A percentile compares a stretch with the other conserved stretches of the same genome.
Conservation (phyloP, 2,797 vertebrate genomes). For the Lutra lutra region DNA sequence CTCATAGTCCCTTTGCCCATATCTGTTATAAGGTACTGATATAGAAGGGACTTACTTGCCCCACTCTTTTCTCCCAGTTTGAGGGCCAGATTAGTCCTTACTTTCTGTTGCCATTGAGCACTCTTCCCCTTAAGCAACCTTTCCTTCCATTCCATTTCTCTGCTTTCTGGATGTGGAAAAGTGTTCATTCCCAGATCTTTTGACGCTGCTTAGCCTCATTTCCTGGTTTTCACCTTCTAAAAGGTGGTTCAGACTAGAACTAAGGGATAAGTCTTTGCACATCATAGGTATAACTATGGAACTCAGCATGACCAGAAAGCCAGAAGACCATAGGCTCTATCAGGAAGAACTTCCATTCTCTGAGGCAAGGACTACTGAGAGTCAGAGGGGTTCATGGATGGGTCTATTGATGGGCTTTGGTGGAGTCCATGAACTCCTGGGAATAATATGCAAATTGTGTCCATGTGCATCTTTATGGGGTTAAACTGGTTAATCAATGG, state of each 20-base stretch:
- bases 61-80: not conserved
- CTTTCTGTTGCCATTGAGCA: not conserved
- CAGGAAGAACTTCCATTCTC: not conserved
- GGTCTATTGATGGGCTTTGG: not conserved
- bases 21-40: not conserved
- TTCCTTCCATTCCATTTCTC: constrained; percentile 8
- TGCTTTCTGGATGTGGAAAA: not conserved
- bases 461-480: not conserved
- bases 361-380: not conserved
- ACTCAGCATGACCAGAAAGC: not conserved
- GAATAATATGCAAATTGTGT: constrained; percentile 34
- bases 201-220: not conserved
- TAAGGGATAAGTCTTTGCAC: not conserved
- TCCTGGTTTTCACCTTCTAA: constrained; percentile 21
- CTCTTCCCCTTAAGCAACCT: not conserved
- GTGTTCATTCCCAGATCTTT: not conserved
- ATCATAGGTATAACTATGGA: not conserved
- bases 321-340: not conserved
- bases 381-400: not conserved
- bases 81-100: not conserved
- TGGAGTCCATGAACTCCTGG: not conserved
- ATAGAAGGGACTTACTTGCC: not conserved
- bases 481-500: not conserved
- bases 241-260: not conserved
- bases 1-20: not conserved